Conservation (phyloP, 2,797 vertebrate genomes). For the Falco concolor region DNA sequence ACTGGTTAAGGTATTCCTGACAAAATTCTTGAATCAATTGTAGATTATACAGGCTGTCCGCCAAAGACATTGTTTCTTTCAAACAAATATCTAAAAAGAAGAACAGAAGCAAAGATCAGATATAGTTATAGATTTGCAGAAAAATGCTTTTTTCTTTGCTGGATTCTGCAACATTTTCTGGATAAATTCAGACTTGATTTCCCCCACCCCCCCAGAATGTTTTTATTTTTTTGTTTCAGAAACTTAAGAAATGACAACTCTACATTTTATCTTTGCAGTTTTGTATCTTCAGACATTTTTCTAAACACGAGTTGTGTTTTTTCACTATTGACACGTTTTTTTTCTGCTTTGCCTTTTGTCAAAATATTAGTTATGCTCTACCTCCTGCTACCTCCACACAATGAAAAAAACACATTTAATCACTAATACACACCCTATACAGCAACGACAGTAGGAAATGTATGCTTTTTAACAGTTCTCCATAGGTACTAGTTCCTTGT, state of each 20-base stretch:
- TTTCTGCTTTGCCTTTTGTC: not conserved
- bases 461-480: not conserved
- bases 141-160: not conserved
- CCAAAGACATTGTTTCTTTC: conserved; percentile 93
- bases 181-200: not conserved
- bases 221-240: not conserved
- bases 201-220: fast-evolving
- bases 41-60: conserved; percentile 92
- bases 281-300: not conserved
- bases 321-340: not conserved
- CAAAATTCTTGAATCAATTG: conserved; percentile 95
- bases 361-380: not conserved
- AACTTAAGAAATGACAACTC: not conserved
- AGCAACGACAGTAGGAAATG: not conserved
- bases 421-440: not conserved
- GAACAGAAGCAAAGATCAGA: not conserved
- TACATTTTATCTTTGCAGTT: not conserved
- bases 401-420: not conserved
- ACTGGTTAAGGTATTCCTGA: conserved; percentile 88
- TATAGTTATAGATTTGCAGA: not conserved
- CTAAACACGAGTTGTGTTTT: not conserved
- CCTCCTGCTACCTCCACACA: not conserved
- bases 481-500: not conserved
- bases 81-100: conserved; percentile 87
- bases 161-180: not conserved